Evolutionary conservation across 2,797 vertebrate species (phyloP).

Genomic region (Anomalospiza imberbis): DNA sequence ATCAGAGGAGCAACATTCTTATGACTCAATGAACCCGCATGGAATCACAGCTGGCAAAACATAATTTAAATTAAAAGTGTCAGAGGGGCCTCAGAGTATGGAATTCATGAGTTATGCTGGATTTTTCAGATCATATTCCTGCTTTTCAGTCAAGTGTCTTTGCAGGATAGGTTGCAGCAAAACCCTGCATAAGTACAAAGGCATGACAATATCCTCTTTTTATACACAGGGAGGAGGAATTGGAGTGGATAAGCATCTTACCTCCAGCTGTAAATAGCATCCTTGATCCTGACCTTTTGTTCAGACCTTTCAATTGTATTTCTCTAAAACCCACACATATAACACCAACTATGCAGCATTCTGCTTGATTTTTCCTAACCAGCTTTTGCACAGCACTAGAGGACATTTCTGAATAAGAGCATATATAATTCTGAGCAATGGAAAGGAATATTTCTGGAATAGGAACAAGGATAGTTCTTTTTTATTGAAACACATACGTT

Average conservation of each 20-base stretch:
- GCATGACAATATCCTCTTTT: background rate
- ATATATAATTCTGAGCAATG: background rate
- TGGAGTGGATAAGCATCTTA: conserved; percentile 17
- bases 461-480: background rate
- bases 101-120: background rate
- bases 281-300: conserved; percentile 19
- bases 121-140: background rate
- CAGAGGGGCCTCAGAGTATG: background rate
- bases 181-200: background rate
- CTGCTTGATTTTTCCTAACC: background rate
- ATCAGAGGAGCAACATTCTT: background rate
- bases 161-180: background rate
- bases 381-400: background rate
- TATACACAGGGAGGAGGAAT: background rate
- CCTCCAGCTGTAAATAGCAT: conserved; percentile 29
- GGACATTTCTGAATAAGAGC: background rate
- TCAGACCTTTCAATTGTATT: background rate
- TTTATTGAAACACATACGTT: conserved; percentile 72
- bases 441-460: background rate
- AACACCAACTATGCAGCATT: background rate
- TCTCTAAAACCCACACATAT: background rate
- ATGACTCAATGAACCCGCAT: background rate
- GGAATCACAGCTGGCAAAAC: background rate
- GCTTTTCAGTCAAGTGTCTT: background rate
- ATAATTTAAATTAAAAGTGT: background rate